These are phyloP conservation scores for Caenorhabditis doughertyi DNA, from an alignment of 2,888 invertebrate species.

Conservation along the genomic window DNA sequence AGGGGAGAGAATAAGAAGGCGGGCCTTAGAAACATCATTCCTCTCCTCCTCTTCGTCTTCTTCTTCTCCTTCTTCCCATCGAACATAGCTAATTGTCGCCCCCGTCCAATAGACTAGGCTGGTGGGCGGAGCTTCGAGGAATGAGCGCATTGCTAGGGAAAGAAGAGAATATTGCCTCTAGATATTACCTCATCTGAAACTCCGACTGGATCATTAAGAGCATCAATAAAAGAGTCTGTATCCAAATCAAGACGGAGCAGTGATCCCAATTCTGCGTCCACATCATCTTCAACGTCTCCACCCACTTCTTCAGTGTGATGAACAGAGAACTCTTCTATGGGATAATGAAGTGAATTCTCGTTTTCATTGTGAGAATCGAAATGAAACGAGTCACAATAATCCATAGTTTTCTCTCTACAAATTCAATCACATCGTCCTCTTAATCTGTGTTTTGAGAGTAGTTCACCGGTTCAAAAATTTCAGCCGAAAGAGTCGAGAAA, in stretches of 20 bases:
- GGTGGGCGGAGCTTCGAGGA: conserved; percentile 9
- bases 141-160: conserved; percentile 5
- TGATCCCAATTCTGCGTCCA: neutral
- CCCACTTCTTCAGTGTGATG: neutral
- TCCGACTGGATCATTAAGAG: neutral
- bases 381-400: conserved; percentile 32
- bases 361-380: conserved; percentile 2
- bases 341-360: neutral
- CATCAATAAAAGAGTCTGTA: conserved; percentile 1
- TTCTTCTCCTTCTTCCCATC: conserved; percentile 1
- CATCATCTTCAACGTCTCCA: conserved; percentile 14
- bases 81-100: conserved; percentile 38
- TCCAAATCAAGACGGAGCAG: conserved; percentile 28
- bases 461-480: conserved; percentile 9
- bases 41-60: neutral
- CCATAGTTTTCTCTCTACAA: conserved; percentile 20
- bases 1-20: conserved; percentile 18
- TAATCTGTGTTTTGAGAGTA: neutral
- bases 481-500: conserved; percentile 5
- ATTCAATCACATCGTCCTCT: neutral
- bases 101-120: conserved; percentile 30
- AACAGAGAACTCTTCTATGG: neutral
- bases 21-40: neutral
- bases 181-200: conserved; percentile 11
- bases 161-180: neutral